Evolutionary conservation across 2,113 vertebrate species (phyloP).

Genomic region (Mormyrus lacerda): DNA sequence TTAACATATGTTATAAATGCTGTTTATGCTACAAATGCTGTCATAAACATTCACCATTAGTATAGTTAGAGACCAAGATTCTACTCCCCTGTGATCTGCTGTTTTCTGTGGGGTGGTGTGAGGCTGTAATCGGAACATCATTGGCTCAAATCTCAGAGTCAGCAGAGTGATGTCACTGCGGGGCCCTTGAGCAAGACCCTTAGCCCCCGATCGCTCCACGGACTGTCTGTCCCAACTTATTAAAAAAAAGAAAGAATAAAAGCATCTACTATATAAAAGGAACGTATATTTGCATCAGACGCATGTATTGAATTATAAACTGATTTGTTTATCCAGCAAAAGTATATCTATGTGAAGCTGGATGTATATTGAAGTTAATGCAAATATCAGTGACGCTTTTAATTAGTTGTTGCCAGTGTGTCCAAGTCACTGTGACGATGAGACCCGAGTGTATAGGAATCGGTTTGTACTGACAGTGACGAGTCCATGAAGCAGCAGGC

Average conservation of each 20-base stretch:
- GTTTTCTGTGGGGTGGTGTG: not conserved
- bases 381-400: not conserved
- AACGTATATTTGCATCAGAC: not conserved
- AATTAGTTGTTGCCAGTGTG: not conserved
- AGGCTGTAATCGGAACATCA: not conserved
- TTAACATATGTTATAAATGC: too few species aligned
- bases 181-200: not conserved
- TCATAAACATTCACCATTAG: not conserved
- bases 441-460: not conserved
- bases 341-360: not conserved
- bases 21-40: not conserved
- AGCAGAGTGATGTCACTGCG: not conserved
- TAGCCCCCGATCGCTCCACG: not conserved
- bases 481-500: not conserved
- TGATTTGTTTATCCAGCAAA: not conserved
- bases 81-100: not conserved
- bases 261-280: not conserved
- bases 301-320: not conserved
- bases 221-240: not conserved
- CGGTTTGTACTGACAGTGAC: not conserved
- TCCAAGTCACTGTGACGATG: not conserved
- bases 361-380: not conserved
- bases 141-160: not conserved
- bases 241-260: not conserved
- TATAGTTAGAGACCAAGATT: not conserved